phyloP scores from a whole-genome alignment of 2,797 vertebrate species.

The Pyrocephalus nanus region DNA sequence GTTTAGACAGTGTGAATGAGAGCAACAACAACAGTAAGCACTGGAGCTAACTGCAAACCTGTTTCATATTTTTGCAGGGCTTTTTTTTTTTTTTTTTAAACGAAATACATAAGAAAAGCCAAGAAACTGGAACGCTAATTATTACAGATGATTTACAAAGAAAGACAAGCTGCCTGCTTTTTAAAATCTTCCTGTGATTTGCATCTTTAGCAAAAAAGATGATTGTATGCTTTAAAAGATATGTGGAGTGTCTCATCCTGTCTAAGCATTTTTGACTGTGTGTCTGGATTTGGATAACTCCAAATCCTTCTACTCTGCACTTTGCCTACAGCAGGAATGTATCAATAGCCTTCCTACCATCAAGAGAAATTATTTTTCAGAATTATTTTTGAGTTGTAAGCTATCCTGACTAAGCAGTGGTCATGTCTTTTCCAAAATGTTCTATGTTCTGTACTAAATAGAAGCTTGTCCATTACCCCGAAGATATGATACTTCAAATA shows the following conservation, averaged over 20 bases:
- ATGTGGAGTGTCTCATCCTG: not conserved
- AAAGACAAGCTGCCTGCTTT: not conserved
- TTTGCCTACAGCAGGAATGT: not conserved
- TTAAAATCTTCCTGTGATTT: not conserved
- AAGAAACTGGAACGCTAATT: not conserved
- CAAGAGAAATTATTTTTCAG: not conserved
- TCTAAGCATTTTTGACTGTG: not conserved
- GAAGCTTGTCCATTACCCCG: not conserved
- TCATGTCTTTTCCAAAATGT: not conserved
- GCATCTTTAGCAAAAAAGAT: not conserved
- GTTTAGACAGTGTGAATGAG: not conserved
- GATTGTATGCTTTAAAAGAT: not conserved
- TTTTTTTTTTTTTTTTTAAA: not conserved
- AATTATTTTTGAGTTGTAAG: not conserved
- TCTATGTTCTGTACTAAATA: not conserved
- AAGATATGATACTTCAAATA: not conserved
- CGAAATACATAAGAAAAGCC: not conserved
- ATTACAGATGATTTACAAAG: not conserved
- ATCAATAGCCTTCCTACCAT: not conserved
- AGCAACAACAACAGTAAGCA: not conserved
- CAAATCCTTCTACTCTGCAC: not conserved
- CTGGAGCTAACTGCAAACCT: not conserved
- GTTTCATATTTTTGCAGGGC: not conserved
- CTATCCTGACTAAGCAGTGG: not conserved
- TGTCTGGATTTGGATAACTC: not conserved